phyloP scores from a whole-genome alignment of 2,113 vertebrate species.

The Crotophaga sulcirostris region DNA sequence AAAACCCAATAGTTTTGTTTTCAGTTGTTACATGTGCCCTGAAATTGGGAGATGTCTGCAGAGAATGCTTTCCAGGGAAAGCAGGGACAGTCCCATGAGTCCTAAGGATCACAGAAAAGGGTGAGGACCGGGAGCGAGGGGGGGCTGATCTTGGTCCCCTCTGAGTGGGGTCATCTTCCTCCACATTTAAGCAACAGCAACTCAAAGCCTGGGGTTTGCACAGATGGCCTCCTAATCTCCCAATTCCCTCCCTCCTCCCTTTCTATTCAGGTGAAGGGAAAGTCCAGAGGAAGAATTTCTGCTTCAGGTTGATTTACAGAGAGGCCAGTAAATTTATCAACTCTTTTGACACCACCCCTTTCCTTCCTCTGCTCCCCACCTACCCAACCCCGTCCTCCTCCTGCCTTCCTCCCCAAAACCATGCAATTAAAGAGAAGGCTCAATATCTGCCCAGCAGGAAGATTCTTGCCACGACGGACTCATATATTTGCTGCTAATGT shows the following conservation, averaged over 20 bases:
- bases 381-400: not conserved
- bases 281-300: slow-evolving; percentile 65
- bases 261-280: slow-evolving; percentile 70
- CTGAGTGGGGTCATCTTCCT: not conserved
- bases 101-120: not conserved
- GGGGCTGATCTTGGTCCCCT: not conserved
- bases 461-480: slow-evolving; percentile 26
- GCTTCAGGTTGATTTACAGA: slow-evolving; percentile 67
- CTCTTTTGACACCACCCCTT: slow-evolving; percentile 62
- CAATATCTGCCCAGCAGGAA: slow-evolving; percentile 34
- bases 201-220: not conserved
- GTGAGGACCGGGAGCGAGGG: not conserved
- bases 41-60: not conserved
- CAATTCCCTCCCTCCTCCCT: slow-evolving; percentile 27
- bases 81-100: not conserved
- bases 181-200: not conserved
- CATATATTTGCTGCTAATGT: slow-evolving; percentile 19
- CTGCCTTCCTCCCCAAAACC: slow-evolving; percentile 2
- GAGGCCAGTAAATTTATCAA: slow-evolving; percentile 65
- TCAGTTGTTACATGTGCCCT: fast-evolving
- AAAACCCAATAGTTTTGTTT: not conserved
- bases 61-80: not conserved
- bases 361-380: not conserved
- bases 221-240: not conserved
- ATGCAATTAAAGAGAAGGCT: slow-evolving; percentile 37